phyloP scores from a whole-genome alignment of 1,140 invertebrate species.

The Atta cephalotes region DNA sequence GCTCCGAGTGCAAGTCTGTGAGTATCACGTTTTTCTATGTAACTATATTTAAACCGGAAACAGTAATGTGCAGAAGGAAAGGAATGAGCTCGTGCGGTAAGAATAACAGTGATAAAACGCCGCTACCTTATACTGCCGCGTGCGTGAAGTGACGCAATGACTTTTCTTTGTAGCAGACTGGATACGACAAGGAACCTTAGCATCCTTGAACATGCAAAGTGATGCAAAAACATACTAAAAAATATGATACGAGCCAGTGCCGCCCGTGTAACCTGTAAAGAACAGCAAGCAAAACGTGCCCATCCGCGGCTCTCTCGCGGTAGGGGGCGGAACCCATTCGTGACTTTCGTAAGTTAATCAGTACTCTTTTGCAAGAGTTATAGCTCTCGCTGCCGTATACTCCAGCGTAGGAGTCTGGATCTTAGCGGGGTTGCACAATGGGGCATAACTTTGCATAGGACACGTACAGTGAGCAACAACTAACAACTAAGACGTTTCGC shows the following conservation, averaged over 20 bases:
- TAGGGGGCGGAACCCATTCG: conserved; percentile 65
- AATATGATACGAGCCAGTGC: conserved; percentile 53
- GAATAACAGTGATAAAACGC: conserved; percentile 62
- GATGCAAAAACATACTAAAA: conserved; percentile 67
- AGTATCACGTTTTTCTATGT: background rate
- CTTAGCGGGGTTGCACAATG: conserved; percentile 80
- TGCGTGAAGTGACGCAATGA: conserved; percentile 68
- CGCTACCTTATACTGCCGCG: conserved; percentile 48
- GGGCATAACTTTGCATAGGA: conserved; percentile 82
- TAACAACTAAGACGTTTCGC: conserved; percentile 83
- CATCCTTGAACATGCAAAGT: conserved; percentile 70
- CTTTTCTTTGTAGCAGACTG: conserved; percentile 48
- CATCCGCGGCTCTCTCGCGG: conserved; percentile 35
- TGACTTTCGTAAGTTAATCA: conserved; percentile 79
- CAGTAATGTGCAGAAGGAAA: conserved; percentile 1
- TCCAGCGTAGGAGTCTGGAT: conserved; percentile 70
- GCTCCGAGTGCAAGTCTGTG: background rate
- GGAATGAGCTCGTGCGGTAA: conserved; percentile 25
- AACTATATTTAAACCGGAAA: conserved; percentile 13
- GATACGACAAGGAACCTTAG: conserved; percentile 67
- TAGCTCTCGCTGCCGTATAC: conserved; percentile 46
- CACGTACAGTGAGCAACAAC: conserved; percentile 80
- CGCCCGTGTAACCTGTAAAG: conserved; percentile 53
- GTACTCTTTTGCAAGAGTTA: conserved; percentile 75
- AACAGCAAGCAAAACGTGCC: conserved; percentile 60